phyloP scores from a whole-genome alignment of 2,113 vertebrate species.

The Alectura lathami region DNA sequence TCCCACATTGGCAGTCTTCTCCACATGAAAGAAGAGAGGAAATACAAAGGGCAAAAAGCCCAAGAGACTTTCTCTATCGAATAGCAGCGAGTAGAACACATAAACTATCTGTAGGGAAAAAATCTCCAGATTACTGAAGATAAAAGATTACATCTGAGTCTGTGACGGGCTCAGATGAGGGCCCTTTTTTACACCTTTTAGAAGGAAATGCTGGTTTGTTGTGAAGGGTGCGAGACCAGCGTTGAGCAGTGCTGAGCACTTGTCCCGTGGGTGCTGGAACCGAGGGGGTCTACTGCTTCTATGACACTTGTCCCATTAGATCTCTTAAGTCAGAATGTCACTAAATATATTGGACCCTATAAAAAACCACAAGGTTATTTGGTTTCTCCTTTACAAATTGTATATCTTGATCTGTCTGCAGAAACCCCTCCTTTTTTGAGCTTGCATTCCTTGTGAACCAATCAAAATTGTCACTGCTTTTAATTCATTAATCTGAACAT shows the following conservation, averaged over 20 bases:
- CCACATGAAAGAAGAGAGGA: constrained; percentile 75
- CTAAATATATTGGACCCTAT: background rate
- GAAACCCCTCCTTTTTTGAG: background rate
- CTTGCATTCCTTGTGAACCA: background rate
- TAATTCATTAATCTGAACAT: background rate
- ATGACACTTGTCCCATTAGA: background rate
- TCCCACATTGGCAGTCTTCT: constrained; percentile 78
- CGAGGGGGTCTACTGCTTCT: background rate
- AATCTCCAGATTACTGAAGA: constrained; percentile 58
- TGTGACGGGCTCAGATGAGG: background rate
- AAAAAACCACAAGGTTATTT: background rate
- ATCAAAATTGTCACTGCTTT: background rate
- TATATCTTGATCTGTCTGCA: background rate
- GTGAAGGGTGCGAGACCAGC: background rate
- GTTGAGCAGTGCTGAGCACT: background rate
- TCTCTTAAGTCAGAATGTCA: background rate
- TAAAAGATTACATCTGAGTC: constrained; percentile 56
- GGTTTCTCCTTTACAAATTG: background rate
- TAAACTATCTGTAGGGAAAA: constrained; percentile 57
- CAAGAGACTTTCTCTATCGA: constrained; percentile 66
- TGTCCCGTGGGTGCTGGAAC: background rate
- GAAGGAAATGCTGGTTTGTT: constrained; percentile 8
- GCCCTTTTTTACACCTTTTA: constrained; percentile 5
- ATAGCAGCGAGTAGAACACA: constrained; percentile 62
- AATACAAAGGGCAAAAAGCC: constrained; percentile 76